A percentile compares a stretch with the other conserved stretches of the same genome.
These are phyloP conservation scores for Drosophila cracens DNA, from an alignment of 2,888 invertebrate genomes.

Conservation along the genomic window DNA sequence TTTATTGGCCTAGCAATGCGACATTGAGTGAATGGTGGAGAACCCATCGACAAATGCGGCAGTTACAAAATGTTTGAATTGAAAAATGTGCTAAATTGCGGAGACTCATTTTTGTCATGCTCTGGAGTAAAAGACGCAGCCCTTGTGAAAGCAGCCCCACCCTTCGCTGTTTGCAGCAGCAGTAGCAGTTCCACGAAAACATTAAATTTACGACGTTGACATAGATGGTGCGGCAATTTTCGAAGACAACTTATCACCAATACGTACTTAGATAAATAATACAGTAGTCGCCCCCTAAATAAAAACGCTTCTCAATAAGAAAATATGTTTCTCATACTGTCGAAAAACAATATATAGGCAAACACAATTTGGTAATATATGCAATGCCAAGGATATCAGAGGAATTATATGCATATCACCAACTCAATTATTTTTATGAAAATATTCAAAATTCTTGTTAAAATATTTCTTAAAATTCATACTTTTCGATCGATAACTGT, in stretches of 20 bases:
- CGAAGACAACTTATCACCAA: slow-evolving; percentile 66
- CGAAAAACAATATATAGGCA: neutral
- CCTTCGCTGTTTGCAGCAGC: slow-evolving; percentile 1
- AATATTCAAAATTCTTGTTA: neutral
- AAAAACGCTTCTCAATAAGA: neutral
- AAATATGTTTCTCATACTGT: neutral
- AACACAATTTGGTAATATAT: neutral
- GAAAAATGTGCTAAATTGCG: slow-evolving; percentile 65
- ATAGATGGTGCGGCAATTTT: slow-evolving; percentile 40
- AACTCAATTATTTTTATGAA: neutral
- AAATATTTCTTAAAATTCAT: neutral
- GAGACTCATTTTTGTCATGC: slow-evolving; percentile 43
- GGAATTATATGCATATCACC: neutral
- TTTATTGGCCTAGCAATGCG: slow-evolving; percentile 49
- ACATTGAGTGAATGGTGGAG: neutral
- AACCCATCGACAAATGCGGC: slow-evolving; percentile 37
- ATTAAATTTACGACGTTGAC: slow-evolving; percentile 67
- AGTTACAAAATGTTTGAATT: slow-evolving; percentile 60
- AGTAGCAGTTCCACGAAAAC: slow-evolving; percentile 22
- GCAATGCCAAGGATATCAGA: neutral
- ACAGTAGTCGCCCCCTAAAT: neutral
- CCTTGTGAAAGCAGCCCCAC: neutral
- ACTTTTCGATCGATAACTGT: neutral
- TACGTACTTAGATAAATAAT: slow-evolving; percentile 36
- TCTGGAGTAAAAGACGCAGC: slow-evolving; percentile 16